phyloP scores from a whole-genome alignment of 2,888 invertebrate species.

The Syrphus vitripennis region DNA sequence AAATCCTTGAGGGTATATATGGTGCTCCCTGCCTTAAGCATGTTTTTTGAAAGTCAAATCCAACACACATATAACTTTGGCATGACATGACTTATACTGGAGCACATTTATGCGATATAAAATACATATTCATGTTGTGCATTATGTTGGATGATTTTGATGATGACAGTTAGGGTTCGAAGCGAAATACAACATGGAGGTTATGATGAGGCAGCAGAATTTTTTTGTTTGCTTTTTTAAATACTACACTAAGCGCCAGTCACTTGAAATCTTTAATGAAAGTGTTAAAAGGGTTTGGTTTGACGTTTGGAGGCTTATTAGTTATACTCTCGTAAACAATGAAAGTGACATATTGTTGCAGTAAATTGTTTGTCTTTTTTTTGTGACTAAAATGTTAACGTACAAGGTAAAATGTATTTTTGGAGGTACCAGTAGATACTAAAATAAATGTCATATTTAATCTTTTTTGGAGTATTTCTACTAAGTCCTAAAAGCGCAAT shows the following conservation, averaged over 20 bases:
- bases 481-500: too few species aligned
- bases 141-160: conserved; percentile 44
- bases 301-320: too few species aligned
- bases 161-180: conserved; percentile 12
- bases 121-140: conserved; percentile 31
- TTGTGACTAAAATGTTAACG: too few species aligned
- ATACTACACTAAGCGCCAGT: conserved; percentile 38
- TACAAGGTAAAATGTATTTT: too few species aligned
- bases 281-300: neutral
- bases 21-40: conserved; percentile 5
- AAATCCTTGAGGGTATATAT: conserved; percentile 4
- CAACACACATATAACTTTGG: conserved; percentile 18
- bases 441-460: too few species aligned
- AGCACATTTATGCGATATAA: neutral
- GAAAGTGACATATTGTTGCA: neutral
- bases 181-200: neutral
- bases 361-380: neutral
- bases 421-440: too few species aligned
- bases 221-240: neutral
- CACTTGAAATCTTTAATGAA: conserved; percentile 14
- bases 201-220: neutral
- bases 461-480: too few species aligned
- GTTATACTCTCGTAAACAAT: too few species aligned
- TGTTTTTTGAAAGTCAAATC: conserved; percentile 62
- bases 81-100: neutral